A percentile compares a stretch with the other conserved stretches of the same genome.
Conservation (phyloP, 2,113 vertebrate species). For the Osmerus eperlanus region DNA sequence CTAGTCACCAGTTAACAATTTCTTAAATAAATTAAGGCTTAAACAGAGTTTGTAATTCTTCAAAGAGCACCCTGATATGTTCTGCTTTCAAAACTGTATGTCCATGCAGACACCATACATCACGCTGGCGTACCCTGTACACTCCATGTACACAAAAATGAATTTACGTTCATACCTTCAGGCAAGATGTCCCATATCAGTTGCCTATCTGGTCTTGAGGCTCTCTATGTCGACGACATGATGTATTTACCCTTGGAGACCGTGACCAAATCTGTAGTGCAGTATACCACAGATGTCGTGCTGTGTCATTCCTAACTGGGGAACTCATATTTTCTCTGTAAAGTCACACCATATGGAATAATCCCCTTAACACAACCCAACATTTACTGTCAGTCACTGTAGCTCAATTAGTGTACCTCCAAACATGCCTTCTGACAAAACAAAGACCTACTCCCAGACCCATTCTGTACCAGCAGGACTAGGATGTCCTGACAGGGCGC, state of each 20-base stretch:
- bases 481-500: not conserved
- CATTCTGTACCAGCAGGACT: not conserved
- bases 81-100: conserved; percentile 29
- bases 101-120: conserved; percentile 32
- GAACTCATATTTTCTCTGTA: no score
- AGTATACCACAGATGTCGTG: not conserved
- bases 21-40: conserved; percentile 80
- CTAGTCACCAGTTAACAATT: conserved; percentile 65
- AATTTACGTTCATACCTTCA: no score
- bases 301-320: conserved; percentile 18
- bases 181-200: no score
- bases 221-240: no score
- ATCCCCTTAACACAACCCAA: no score
- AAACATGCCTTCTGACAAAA: not conserved
- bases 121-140: conserved; percentile 18
- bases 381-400: no score
- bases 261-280: not conserved
- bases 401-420: not conserved
- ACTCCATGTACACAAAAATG: conserved; percentile 30
- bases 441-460: not conserved
- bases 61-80: conserved; percentile 30
- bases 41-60: conserved; percentile 62
- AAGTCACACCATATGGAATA: no score
- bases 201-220: no score
- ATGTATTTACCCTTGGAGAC: no score